Evolutionary conservation across 2,888 invertebrate species (phyloP), one percentile per base, ranked within the genome.

Genomic region (Conus canariensis): DNA sequence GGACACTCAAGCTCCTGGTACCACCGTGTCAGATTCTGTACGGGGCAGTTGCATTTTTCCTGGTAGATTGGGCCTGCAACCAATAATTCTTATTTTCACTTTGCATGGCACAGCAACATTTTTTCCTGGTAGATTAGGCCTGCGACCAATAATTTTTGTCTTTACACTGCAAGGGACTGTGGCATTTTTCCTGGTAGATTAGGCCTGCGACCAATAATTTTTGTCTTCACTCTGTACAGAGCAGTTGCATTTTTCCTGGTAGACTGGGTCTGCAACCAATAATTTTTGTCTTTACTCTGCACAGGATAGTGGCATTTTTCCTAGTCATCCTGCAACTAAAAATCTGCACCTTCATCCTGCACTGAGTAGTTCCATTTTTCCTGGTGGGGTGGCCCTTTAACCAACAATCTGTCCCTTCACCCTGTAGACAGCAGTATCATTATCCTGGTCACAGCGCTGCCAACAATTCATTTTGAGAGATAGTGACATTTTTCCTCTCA

Each of bases 251-350:
- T 64, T 64, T 16, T 64, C 3, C 64, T 64, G 64, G 16, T 64
- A 64, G 64, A 64, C 3, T 64, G 3, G 64, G 12, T 3, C 64
- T 64, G 30, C 30, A 30, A 30, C 30, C 30, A 30, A 30, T 30
- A 30, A 30, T 30, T 30, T 30, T 2, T 30, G 64, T 14, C 9
- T 14, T 64, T 1, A 89, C 97, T 96, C 90, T 96, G 94, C 93
- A 97, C 96, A 16, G 98, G 98, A 95, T 99, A 99, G 93, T 98
- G 96, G 96, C 99, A 99, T 93, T 98, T 97, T 95, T 99, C 99
- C 91, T 98, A 97, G 94, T 98, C 97, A 97, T 91, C 97, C 98
- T 97, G 96, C 88, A 96, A 88, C 16, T 10, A 58, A 88, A 1
- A 19, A 45, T 45, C 45, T 45, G 45, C 45, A 45, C 9, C 30